Evolutionary conservation across 2,888 invertebrate genomes (phyloP), one percentile per base, ranked within the genome.

Genomic region (Zele albiditarsus): DNA sequence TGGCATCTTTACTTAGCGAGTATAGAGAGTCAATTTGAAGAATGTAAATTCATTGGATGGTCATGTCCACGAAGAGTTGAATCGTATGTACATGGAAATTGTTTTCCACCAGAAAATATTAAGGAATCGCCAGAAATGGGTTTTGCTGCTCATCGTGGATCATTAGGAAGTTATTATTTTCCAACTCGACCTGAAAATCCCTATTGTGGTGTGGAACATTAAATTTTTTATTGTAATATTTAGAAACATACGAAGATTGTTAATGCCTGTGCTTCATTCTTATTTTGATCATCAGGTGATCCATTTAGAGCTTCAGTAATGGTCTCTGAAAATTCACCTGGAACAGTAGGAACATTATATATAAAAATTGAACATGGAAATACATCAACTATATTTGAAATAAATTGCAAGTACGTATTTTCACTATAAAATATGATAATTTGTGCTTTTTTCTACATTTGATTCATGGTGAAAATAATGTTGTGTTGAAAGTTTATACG

Each of bases 1-100:
- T 91, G 91, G 89, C 86, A 89, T 65, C 84, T 92, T 0, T 93
- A 91, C 83, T 82, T 91, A 49, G 92, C 92, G 81, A 91, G 90
- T 71, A 77, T 92, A 28, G 80, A 85, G 33, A 88, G 87, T 77
- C 89, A 89, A 85, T 79, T 81, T 10, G 82, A 80, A 77, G 84
- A 83, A 28, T 92, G 92, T 82, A 89, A 90, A 80, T 92, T 92
- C 80, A 86, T 86, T 3, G 91, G 91, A 0, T 93, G 90, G 86
- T 91, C 90, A 20, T 93, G 93, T 82, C 89, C 90, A 12, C 90
- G 90, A 60, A 92, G 92, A 2, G 85, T 89, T 65, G 86, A 85
- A 8, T 89, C 91, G 10, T 92, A 90, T 80, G 84, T 89, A n/a
- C 88, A 86, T 49, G 92, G 92, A 1, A 85, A 88, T 49, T 93